A percentile compares a stretch with the other conserved stretches of the same genome.
These are phyloP conservation scores for Hoplias malabaricus DNA, from an alignment of 2,113 vertebrate genomes.

Conservation along the genomic window DNA sequence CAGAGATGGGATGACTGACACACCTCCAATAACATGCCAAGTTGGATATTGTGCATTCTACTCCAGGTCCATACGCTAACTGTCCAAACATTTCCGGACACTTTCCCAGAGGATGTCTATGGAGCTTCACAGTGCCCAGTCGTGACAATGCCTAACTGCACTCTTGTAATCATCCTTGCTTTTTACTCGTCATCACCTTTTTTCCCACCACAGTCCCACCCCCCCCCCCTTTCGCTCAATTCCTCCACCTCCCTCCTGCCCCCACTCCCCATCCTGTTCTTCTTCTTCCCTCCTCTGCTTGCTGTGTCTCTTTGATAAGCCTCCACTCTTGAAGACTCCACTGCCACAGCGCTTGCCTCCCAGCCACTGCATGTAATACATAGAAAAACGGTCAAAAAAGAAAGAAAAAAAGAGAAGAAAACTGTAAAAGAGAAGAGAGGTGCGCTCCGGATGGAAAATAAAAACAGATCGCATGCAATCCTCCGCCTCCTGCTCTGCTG, in stretches of 20 bases:
- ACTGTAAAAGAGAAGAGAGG: conserved; percentile 6
- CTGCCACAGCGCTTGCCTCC: conserved; percentile 41
- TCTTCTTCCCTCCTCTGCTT: conserved; percentile 24
- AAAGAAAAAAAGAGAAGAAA: neutral
- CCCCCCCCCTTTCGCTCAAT: no score
- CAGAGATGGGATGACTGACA: no score
- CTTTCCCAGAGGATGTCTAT: conserved; percentile 15
- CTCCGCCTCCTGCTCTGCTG: conserved; percentile 58
- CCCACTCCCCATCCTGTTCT: conserved; percentile 18
- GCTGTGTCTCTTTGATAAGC: conserved; percentile 54
- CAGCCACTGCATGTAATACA: conserved; percentile 41
- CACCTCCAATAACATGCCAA: no score
- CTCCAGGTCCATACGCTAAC: no score
- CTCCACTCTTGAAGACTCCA: conserved; percentile 51
- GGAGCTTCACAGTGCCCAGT: neutral
- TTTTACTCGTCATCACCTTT: neutral
- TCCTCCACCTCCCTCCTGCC: neutral
- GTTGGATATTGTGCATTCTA: no score
- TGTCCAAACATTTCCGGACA: no score
- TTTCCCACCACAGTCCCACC: neutral
- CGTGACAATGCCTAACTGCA: conserved; percentile 1
- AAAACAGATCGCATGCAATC: conserved; percentile 69
- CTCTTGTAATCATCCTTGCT: conserved; percentile 15
- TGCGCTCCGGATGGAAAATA: conserved; percentile 37
- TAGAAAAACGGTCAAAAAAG: conserved; percentile 9